These are phyloP conservation scores for Meteorus colon DNA, from an alignment of 2,888 invertebrate species.

Conservation along the genomic window DNA sequence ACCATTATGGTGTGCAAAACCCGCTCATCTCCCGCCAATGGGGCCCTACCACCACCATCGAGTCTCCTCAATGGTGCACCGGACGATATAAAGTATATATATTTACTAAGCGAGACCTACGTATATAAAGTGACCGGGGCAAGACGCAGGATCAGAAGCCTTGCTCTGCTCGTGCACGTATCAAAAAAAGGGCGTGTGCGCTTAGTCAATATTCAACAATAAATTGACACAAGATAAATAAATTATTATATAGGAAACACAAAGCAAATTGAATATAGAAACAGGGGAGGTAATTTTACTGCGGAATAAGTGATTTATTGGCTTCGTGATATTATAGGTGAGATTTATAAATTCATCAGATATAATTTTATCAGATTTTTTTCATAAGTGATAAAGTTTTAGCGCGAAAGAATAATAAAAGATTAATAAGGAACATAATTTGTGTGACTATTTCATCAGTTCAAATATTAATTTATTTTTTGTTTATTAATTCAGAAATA, in stretches of 20 bases:
- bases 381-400: conserved; percentile 2
- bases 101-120: conserved; percentile 67
- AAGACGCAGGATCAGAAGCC: conserved; percentile 70
- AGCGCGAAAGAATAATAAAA: neutral
- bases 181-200: conserved; percentile 50
- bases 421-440: neutral
- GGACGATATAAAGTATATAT: conserved; percentile 44
- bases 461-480: neutral
- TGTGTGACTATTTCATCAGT: conserved; percentile 6
- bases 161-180: conserved; percentile 66
- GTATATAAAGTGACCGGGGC: conserved; percentile 72
- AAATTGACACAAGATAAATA: neutral
- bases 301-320: conserved; percentile 10
- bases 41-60: conserved; percentile 38
- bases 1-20: conserved; percentile 32
- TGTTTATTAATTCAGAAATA: conserved; percentile 41
- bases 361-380: neutral
- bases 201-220: neutral
- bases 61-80: conserved; percentile 55
- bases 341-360: conserved; percentile 14
- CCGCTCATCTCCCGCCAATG: conserved; percentile 45
- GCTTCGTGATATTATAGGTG: conserved; percentile 1
- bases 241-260: neutral
- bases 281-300: neutral
- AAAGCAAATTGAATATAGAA: neutral